Base-by-base conservation (phyloP, 1,140 invertebrate species). In the Probaryconus sp. region DNA sequence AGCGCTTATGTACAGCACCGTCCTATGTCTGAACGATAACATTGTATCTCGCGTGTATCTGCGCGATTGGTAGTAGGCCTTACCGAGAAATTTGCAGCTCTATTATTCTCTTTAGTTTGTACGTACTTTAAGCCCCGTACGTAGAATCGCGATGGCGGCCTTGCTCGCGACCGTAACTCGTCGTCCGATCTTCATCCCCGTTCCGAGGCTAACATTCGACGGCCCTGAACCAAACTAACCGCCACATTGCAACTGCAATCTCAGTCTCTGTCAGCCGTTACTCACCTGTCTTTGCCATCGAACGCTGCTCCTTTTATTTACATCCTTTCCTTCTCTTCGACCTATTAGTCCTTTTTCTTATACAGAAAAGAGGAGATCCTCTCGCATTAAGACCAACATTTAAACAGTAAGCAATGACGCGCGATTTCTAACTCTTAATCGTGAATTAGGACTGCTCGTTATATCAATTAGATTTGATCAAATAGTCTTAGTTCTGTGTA, bases 201-300 rank as follows among this genome's bases (percentile, higher is more conserved):
- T 77, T 79, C 74, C 71, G 63, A 74, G 63, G 74, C 74, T 71
- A 70, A 79, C 73, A 78, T 80, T 81, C 77, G 77, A 65, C 80
- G 81, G 72, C 81, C 81, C 77, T 81, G 81, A 81, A 73, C 63
- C 63, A 68, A 74, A 74, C 71, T 56, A 64, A 74, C 71, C 71
- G 67, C 63, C 63, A 74, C 71, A 68, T 67, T 73, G 70, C 75
- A 69, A 67, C 75, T 73, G 60, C 75, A 73, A 77, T 80, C 78
- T 69, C 50, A 73, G 70, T 78, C 79, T 69, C 79, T 82, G 76
- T 83, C 80, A 79, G 79, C 79, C 79, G 79, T 81, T 82, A 81
- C 79, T 83, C 81, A 83, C 79, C 78, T 79, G 80, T 83, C 81
- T 83, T 82, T 77, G 79, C 79, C 78, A 76, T 81, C 81, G 76